Conservation (phyloP, 2,797 vertebrate genomes). For the Chaenodraco wilsoni region DNA sequence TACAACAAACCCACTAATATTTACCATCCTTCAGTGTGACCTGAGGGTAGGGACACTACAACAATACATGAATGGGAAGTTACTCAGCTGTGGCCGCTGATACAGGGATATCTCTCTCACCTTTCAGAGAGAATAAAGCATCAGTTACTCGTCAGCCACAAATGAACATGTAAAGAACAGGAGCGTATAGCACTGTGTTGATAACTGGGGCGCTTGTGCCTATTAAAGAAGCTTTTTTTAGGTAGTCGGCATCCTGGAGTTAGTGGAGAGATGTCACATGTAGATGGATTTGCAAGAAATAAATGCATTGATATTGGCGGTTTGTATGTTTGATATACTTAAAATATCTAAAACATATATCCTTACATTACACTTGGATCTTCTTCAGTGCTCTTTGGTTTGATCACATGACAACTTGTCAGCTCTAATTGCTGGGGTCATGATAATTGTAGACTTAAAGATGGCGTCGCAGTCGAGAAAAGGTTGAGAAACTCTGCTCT, state of each 20-base stretch:
- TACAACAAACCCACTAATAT: conserved; percentile 69
- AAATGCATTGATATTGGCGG: not conserved
- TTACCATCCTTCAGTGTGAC: conserved; percentile 65
- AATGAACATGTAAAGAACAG: conserved; percentile 53
- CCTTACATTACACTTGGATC: conserved; percentile 6
- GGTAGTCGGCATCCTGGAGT: not conserved
- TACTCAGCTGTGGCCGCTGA: conserved; percentile 70
- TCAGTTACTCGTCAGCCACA: conserved; percentile 48
- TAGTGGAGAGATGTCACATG: not conserved
- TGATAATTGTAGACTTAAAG: conserved; percentile 38
- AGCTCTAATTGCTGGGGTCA: conserved; percentile 31
- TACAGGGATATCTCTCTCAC: conserved; percentile 58
- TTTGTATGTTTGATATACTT: conserved; percentile 7
- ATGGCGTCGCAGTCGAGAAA: conserved; percentile 19
- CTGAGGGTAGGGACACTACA: conserved; percentile 48
- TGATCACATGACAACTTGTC: conserved; percentile 28
- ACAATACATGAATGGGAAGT: conserved; percentile 76
- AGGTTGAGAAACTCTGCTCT: conserved; percentile 24
- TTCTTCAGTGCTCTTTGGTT: not conserved
- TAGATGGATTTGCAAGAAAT: not conserved
- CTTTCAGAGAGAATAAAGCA: conserved; percentile 48
- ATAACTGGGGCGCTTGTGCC: conserved; percentile 13
- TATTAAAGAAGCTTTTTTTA: conserved; percentile 1
- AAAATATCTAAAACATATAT: not conserved
- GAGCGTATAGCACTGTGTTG: conserved; percentile 7